Conservation (phyloP, 2,797 vertebrate genomes). For the Etheostoma perlongum region DNA sequence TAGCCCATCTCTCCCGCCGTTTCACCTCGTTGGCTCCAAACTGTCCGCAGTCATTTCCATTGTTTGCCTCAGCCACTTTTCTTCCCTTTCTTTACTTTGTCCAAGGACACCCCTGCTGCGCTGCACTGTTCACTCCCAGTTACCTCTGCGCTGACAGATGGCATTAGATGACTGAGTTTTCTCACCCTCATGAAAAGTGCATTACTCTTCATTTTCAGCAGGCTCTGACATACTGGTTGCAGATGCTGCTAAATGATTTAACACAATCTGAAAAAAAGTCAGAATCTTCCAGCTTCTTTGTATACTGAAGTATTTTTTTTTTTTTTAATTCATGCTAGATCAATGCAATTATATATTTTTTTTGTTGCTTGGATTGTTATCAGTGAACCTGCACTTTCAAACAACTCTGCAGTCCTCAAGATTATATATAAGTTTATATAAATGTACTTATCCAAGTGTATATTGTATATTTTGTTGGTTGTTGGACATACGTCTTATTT, state of each 20-base stretch:
- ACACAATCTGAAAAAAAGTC: constrained; percentile 1
- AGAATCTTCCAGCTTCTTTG: background rate
- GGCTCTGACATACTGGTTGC: constrained; percentile 35
- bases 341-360: background rate
- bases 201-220: constrained; percentile 76
- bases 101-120: constrained; percentile 67
- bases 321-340: background rate
- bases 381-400: background rate
- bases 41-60: constrained; percentile 55
- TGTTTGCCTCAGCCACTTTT: constrained; percentile 55
- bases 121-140: constrained; percentile 46
- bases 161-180: constrained; percentile 69
- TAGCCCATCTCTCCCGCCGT: constrained; percentile 39
- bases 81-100: constrained; percentile 44
- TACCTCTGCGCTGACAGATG: constrained; percentile 69
- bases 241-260: constrained; percentile 46
- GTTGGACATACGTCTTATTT: background rate
- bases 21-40: constrained; percentile 59
- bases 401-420: background rate
- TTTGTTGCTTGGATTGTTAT: background rate
- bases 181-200: constrained; percentile 54
- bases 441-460: background rate
- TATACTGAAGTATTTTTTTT: background rate
- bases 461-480: no score
- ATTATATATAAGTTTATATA: background rate